These are phyloP conservation scores for Paradoxurus hermaphroditus DNA, from an alignment of 2,113 vertebrate species.

Conservation along the genomic window DNA sequence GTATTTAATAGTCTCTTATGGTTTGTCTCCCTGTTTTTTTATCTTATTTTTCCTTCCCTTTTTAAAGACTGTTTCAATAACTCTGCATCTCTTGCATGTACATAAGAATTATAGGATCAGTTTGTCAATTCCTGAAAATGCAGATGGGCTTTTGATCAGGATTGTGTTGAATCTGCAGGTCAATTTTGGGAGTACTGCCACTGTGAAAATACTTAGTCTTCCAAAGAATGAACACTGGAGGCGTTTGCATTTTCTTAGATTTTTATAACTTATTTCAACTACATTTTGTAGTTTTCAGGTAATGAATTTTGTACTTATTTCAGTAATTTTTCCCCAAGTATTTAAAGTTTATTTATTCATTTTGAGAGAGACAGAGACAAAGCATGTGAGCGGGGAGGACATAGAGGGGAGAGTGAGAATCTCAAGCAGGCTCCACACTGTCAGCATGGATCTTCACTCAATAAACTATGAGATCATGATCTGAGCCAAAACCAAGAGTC, in stretches of 20 bases:
- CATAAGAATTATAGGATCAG: background rate
- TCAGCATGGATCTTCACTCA: too few species aligned
- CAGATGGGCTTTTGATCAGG: background rate
- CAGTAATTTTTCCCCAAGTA: background rate
- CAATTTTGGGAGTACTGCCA: background rate
- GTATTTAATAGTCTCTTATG: too few species aligned
- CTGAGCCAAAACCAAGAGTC: too few species aligned
- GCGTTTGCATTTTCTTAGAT: background rate
- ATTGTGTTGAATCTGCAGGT: background rate
- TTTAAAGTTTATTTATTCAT: too few species aligned
- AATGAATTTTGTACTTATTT: background rate
- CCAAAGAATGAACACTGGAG: background rate
- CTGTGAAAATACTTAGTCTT: background rate
- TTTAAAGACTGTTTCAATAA: background rate
- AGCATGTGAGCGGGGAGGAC: too few species aligned
- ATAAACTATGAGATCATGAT: too few species aligned
- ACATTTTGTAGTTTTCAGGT: background rate
- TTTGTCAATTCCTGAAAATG: background rate
- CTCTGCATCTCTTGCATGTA: background rate
- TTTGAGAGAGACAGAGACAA: too few species aligned
- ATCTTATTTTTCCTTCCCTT: background rate
- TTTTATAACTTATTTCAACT: background rate
- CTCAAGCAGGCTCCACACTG: too few species aligned
- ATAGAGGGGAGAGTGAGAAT: too few species aligned
- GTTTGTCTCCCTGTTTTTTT: too few species aligned